A percentile compares a stretch with the other conserved stretches of the same genome.
These are phyloP conservation scores for Neomonachus schauinslandi DNA, from an alignment of 2,113 vertebrate genomes.

Conservation along the genomic window DNA sequence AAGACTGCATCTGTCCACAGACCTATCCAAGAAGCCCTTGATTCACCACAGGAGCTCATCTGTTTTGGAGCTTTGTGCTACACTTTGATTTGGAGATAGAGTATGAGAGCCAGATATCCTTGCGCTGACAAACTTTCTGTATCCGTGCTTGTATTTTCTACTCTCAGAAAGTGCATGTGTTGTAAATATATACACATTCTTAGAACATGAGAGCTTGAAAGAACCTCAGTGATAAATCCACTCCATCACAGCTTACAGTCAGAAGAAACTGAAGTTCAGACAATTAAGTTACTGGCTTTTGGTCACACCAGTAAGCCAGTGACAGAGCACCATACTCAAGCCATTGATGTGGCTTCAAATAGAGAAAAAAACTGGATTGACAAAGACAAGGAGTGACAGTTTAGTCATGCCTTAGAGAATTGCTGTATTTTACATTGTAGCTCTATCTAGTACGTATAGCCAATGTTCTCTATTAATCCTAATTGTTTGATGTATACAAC, in stretches of 20 bases:
- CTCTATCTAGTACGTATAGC: neutral
- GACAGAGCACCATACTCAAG: neutral
- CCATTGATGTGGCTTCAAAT: neutral
- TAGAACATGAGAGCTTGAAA: neutral
- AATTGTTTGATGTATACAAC: neutral
- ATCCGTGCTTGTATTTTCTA: neutral
- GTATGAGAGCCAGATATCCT: neutral
- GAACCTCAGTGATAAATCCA: neutral
- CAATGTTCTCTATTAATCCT: neutral
- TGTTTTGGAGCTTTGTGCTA: neutral
- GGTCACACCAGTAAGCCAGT: neutral
- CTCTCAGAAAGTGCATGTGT: neutral
- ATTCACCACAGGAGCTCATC: neutral
- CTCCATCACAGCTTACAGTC: neutral
- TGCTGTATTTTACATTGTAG: neutral
- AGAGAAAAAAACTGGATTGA: neutral
- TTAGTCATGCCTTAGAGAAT: neutral
- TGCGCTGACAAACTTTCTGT: neutral
- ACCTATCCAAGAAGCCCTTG: neutral
- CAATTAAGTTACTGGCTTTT: neutral
- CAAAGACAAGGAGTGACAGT: neutral
- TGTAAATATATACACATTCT: neutral
- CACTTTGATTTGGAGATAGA: neutral
- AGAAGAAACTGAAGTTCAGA: conserved; percentile 7
- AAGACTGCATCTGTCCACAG: neutral